phyloP scores from a whole-genome alignment of 2,888 invertebrate species.

The Julus scandinavius region DNA sequence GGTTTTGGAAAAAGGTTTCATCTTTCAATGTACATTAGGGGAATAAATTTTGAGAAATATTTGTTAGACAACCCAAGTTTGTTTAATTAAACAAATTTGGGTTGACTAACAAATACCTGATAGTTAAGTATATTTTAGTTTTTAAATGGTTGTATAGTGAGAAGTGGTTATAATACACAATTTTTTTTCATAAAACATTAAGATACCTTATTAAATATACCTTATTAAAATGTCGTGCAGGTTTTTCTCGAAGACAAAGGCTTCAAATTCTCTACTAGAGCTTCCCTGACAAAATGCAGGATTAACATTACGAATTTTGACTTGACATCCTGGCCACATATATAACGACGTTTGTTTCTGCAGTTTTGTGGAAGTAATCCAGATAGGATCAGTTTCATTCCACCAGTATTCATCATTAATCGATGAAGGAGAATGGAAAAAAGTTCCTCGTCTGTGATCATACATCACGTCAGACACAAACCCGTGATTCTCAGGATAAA shows the following conservation, averaged over 20 bases:
- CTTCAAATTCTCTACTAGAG: neutral
- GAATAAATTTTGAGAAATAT: too few relatives aligned
- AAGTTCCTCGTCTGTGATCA: slow-evolving; percentile 18
- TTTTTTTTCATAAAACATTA: too few relatives aligned
- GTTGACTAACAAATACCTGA: too few relatives aligned
- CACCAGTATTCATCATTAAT: slow-evolving; percentile 62
- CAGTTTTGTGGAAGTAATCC: slow-evolving; percentile 62
- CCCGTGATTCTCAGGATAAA: slow-evolving; percentile 56
- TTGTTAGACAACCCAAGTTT: too few relatives aligned
- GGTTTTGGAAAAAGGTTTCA: too few relatives aligned
- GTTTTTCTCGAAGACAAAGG: neutral
- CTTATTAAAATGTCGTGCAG: slow-evolving; percentile 8
- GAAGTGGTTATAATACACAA: too few relatives aligned
- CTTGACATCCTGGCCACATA: slow-evolving; percentile 59
- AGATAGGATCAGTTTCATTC: slow-evolving; percentile 64
- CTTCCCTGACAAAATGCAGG: slow-evolving; percentile 59
- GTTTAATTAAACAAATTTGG: too few relatives aligned
- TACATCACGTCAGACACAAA: slow-evolving; percentile 56
- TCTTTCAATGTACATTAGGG: too few relatives aligned
- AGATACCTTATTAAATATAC: slow-evolving; percentile 1
- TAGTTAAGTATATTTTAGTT: too few relatives aligned
- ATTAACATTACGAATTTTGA: slow-evolving; percentile 56
- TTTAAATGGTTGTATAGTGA: too few relatives aligned
- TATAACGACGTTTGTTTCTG: slow-evolving; percentile 57
- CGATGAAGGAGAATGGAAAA: slow-evolving; percentile 30